These are phyloP conservation scores for Brachionus plicatilis DNA, from an alignment of 1,140 invertebrate species.

Conservation along the genomic window DNA sequence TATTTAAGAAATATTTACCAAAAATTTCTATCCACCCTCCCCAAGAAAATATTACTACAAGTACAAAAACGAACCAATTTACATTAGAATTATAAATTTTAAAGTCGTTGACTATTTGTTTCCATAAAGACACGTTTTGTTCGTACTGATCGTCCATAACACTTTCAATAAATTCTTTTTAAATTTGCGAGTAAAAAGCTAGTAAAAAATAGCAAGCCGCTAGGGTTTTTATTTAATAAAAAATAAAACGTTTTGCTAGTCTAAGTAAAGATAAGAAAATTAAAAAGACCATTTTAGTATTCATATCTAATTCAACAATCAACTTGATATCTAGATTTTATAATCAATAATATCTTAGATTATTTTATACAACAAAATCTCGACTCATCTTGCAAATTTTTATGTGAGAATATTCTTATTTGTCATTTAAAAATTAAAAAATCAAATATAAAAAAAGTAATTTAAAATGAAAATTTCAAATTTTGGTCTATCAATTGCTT, in stretches of 20 bases:
- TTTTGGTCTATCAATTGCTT: background rate
- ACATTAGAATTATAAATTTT: constrained; percentile 20
- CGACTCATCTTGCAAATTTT: background rate
- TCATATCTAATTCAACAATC: background rate
- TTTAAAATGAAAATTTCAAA: background rate
- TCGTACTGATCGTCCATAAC: constrained; percentile 4
- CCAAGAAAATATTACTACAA: background rate
- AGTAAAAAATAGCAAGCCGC: background rate
- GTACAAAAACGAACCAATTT: constrained; percentile 33
- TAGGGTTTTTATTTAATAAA: background rate
- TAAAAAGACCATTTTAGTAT: background rate
- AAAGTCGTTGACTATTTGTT: constrained; percentile 5
- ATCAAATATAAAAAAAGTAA: background rate
- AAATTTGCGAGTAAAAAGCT: background rate
- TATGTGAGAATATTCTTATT: background rate
- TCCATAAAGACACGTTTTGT: background rate
- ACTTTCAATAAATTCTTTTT: background rate
- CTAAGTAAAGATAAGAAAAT: constrained; percentile 21
- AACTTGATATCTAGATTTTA: background rate
- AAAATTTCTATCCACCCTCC: constrained; percentile 39
- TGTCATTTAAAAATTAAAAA: background rate
- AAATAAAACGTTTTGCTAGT: background rate
- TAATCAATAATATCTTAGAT: background rate
- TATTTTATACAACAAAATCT: background rate
- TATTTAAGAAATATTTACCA: background rate